Conservation (phyloP, 2,797 vertebrate genomes). For the Bradypodion pumilum region DNA sequence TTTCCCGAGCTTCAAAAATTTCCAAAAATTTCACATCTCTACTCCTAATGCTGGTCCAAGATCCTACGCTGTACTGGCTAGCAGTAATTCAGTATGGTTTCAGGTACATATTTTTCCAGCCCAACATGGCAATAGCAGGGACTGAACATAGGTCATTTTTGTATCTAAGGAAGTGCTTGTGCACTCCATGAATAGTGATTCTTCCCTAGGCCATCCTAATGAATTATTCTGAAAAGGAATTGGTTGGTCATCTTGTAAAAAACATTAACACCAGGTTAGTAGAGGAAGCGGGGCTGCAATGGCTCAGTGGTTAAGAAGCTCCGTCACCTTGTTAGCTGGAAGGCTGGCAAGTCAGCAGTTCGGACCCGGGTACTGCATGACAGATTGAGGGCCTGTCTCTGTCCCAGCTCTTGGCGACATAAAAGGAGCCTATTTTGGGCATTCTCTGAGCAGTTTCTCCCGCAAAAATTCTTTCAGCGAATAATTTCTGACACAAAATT, state of each 20-base stretch:
- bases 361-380: too few relatives aligned
- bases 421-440: too few relatives aligned
- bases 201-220: background rate
- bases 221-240: background rate
- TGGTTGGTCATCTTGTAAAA: background rate
- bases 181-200: background rate
- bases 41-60: background rate
- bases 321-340: too few relatives aligned
- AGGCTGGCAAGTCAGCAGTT: too few relatives aligned
- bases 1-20: too few relatives aligned
- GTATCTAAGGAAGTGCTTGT: background rate
- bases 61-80: background rate
- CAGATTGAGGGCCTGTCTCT: too few relatives aligned
- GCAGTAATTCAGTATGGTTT: background rate
- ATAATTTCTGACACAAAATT: too few relatives aligned
- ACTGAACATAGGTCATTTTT: background rate
- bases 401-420: too few relatives aligned
- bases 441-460: too few relatives aligned
- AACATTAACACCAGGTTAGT: background rate
- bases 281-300: background rate
- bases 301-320: too few relatives aligned
- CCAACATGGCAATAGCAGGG: background rate
- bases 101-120: background rate
- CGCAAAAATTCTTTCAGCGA: too few relatives aligned
- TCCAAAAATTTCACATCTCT: too few relatives aligned